Evolutionary conservation across 2,888 invertebrate genomes (phyloP).

Genomic region (Drosophila merina): DNA sequence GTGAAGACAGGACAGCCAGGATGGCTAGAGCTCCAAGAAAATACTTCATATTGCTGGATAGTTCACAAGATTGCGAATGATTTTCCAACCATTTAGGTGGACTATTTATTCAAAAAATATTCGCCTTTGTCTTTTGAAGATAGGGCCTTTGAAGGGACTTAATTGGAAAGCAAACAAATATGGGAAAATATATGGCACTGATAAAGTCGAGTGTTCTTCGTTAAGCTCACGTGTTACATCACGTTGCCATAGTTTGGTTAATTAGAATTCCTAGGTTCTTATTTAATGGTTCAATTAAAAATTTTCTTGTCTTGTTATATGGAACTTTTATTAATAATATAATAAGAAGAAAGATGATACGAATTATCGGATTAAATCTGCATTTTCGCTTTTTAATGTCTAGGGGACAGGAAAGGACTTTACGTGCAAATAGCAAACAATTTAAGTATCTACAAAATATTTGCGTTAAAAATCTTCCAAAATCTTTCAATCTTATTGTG

Average conservation of each 20-base stretch:
- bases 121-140: conserved; percentile 23
- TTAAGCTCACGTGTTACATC: conserved; percentile 26
- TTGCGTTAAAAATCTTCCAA: too few species aligned
- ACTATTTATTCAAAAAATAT: conserved; percentile 59
- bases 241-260: conserved; percentile 8
- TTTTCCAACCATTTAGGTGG: conserved; percentile 34
- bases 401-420: too few species aligned
- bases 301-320: not conserved
- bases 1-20: conserved; percentile 34
- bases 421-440: too few species aligned
- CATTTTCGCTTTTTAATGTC: too few species aligned
- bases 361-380: too few species aligned
- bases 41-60: conserved; percentile 51
- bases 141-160: conserved; percentile 24
- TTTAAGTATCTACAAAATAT: too few species aligned
- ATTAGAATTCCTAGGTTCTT: not conserved
- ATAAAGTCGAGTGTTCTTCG: conserved; percentile 35
- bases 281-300: not conserved
- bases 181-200: conserved; percentile 36
- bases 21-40: conserved; percentile 33
- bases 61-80: conserved; percentile 52
- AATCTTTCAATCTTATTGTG: too few species aligned
- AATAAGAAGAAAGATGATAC: too few species aligned
- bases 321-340: too few species aligned
- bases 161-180: conserved; percentile 50